Conservation (phyloP, 1,140 invertebrate genomes). For the Akabosia matsudoensis region DNA sequence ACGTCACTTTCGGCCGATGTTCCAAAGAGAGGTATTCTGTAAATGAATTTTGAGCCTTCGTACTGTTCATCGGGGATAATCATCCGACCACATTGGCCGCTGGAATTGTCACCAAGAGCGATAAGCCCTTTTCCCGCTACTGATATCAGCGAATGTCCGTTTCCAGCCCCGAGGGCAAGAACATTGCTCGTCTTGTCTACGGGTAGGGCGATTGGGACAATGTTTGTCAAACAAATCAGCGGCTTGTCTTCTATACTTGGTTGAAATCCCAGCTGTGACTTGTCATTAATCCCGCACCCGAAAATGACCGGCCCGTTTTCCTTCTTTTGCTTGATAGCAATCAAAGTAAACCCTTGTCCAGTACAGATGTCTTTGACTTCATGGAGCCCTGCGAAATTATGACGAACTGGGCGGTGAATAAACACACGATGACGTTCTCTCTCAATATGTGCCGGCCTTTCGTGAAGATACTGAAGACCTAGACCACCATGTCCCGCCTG, state of each 20-base stretch:
- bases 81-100: constrained; percentile 86
- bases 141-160: constrained; percentile 79
- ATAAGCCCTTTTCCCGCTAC: constrained; percentile 76
- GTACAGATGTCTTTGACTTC: constrained; percentile 66
- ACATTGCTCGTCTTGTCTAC: constrained; percentile 59
- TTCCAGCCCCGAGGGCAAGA: constrained; percentile 69
- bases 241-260: constrained; percentile 61
- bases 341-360: constrained; percentile 88
- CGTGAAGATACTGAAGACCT: constrained; percentile 29
- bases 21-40: constrained; percentile 59
- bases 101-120: constrained; percentile 85
- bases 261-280: constrained; percentile 81
- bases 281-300: constrained; percentile 86
- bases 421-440: neutral
- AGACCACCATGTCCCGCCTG: constrained; percentile 31
- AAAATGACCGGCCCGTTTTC: constrained; percentile 64
- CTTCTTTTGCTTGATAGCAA: constrained; percentile 65
- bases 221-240: constrained; percentile 68
- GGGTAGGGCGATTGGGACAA: constrained; percentile 72
- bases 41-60: constrained; percentile 60
- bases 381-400: constrained; percentile 28
- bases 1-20: constrained; percentile 25
- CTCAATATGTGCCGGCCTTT: constrained; percentile 17
- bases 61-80: constrained; percentile 78
- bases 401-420: constrained; percentile 29